Evolutionary conservation across 2,113 vertebrate species (phyloP).

Genomic region (Geothlypis trichas): DNA sequence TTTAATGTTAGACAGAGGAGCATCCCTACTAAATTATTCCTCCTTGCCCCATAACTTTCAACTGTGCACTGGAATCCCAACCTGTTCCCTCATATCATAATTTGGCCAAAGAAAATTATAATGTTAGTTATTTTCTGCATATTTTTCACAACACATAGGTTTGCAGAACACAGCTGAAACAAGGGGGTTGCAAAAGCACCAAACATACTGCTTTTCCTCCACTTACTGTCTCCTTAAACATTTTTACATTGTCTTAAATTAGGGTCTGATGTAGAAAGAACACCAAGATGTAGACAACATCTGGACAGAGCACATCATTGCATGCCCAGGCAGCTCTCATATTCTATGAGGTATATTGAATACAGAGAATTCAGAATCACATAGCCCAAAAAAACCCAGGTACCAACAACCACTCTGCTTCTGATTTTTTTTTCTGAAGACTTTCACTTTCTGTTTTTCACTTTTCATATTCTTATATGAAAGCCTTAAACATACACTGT

Average conservation of each 20-base stretch:
- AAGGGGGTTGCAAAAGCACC: background rate
- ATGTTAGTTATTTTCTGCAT: accelerated
- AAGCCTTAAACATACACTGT: background rate
- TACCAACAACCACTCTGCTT: background rate
- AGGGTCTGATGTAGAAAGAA: background rate
- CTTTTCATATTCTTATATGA: background rate
- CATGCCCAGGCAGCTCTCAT: background rate
- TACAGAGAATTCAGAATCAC: background rate
- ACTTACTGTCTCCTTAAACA: background rate
- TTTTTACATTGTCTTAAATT: background rate
- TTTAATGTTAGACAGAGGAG: background rate
- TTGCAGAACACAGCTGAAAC: background rate
- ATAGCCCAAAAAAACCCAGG: background rate
- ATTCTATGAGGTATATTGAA: background rate
- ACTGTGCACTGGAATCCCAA: background rate
- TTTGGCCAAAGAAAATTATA: background rate
- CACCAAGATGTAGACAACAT: background rate
- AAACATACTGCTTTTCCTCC: background rate
- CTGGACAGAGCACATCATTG: background rate
- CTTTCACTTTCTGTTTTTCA: background rate
- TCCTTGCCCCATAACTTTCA: background rate
- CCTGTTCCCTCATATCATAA: background rate
- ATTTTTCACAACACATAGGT: background rate
- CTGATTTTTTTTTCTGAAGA: background rate
- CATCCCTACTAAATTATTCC: background rate